Percentiles rank a stretch among this genome's conserved stretches.
Conservation (phyloP, 2,113 vertebrate species). For the Cinclus cinclus region DNA sequence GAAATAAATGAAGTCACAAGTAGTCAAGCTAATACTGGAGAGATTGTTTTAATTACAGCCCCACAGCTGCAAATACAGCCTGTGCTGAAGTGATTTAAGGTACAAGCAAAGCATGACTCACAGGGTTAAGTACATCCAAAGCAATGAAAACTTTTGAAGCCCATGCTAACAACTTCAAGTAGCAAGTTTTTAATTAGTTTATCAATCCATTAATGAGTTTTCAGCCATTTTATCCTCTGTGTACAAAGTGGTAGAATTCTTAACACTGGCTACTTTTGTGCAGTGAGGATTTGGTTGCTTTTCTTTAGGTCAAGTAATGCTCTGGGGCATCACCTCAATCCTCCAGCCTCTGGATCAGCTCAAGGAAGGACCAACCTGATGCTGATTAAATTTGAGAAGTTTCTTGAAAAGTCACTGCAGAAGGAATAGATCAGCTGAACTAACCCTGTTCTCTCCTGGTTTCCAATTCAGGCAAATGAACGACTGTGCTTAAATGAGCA, state of each 20-base stretch:
- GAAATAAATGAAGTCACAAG: neutral
- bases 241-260: neutral
- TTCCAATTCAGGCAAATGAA: neutral
- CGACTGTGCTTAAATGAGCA: neutral
- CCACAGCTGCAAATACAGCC: neutral
- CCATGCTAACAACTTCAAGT: neutral
- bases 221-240: neutral
- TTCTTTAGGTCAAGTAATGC: neutral
- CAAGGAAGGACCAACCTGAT: neutral
- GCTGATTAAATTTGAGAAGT: neutral
- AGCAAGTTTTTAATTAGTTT: neutral
- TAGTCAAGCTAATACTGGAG: neutral
- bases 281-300: neutral
- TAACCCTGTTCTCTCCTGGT: neutral
- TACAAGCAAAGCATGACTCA: rapidly evolving
- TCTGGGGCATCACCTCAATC: neutral
- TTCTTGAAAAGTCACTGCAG: neutral
- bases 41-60: neutral
- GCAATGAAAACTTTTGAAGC: neutral
- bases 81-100: neutral
- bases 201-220: neutral
- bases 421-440: neutral
- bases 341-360: neutral
- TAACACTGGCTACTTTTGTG: neutral
- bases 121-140: neutral